Base-by-base conservation (phyloP, 92 coral and sea anemone species). In the Umimayanthus kanabou region DNA sequence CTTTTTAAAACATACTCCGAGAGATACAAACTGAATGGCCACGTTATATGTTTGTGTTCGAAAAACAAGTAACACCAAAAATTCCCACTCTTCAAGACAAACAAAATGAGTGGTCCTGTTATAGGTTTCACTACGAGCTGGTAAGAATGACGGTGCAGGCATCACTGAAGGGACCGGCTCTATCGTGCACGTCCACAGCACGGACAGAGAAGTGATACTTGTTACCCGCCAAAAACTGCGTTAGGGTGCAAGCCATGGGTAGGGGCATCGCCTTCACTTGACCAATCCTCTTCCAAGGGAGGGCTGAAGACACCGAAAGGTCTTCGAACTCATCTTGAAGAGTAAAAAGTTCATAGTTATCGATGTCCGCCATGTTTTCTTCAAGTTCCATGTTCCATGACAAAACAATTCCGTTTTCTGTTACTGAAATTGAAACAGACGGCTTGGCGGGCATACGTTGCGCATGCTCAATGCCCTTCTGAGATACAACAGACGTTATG, bases 231-330 rank as follows among this genome's bases (percentile, higher is more conserved):
- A 96, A 89, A 85, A 97, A 97, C 88, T 97, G 99, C 5, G 99
- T 94, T 89, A 97, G 64, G 2, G 99, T 97, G 26, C 99, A 97
- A 5, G 99, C 99, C 99, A 97, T 97, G 2, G 99, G 99, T 75
- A 97, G 90, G 0, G 99, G 97, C 49, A 97, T 88, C 0, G 99
- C 97, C 80, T 95, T 95, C 0, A 97, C 98, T 39, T 90, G 90
- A 10, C 99, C 99, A 9, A 97, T 94, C 85, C 94, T 94, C 47
- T 97, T 97, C 99, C 99, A 97, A 64, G 89, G 87, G 5, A 94
- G 90, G 13, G 99, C 90, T 9, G 95, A 93, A 49, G 87, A 83
- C 0, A 81, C 80, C n/a, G 93, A 81, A 5, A 75, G 29, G 42
- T 81, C 88, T 49, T 91, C 88, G 3, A 88, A 67, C 25, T 89